These are phyloP conservation scores for Delphinus delphis DNA, from an alignment of 2,113 vertebrate genomes.

Conservation along the genomic window DNA sequence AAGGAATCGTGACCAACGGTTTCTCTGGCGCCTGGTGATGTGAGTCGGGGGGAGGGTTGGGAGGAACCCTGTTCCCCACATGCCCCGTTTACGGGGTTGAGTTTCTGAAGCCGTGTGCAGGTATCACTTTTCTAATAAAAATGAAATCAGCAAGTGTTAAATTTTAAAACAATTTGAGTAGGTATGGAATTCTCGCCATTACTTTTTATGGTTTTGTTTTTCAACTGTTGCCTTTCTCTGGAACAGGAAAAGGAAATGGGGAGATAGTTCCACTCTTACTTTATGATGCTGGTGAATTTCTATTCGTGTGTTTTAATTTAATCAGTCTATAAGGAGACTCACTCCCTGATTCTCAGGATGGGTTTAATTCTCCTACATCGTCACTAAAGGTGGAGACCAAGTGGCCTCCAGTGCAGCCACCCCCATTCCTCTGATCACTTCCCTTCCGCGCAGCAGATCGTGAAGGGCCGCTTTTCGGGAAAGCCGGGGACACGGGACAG, in stretches of 20 bases:
- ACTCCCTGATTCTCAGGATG: background rate
- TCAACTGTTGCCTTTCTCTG: background rate
- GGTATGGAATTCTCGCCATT: no score
- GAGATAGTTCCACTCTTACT: background rate
- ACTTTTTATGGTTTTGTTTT: background rate
- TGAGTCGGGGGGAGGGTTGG: background rate
- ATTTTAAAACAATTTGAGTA: background rate
- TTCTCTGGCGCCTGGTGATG: background rate
- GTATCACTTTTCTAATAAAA: background rate
- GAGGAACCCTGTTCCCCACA: background rate
- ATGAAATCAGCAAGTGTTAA: background rate
- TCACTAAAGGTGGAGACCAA: background rate
- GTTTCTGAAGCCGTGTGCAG: background rate
- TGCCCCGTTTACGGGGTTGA: rapidly evolving
- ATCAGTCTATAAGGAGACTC: background rate
- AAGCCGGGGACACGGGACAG: background rate
- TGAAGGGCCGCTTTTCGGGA: background rate
- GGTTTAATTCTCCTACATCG: background rate
- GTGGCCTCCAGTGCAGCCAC: no score
- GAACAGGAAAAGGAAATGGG: background rate
- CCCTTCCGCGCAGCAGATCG: background rate
- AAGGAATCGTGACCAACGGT: no score
- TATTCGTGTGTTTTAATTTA: background rate
- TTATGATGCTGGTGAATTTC: background rate
- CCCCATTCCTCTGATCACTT: background rate